Evolutionary conservation across 2,113 vertebrate species (phyloP).

Genomic region (Apteryx mantelli): DNA sequence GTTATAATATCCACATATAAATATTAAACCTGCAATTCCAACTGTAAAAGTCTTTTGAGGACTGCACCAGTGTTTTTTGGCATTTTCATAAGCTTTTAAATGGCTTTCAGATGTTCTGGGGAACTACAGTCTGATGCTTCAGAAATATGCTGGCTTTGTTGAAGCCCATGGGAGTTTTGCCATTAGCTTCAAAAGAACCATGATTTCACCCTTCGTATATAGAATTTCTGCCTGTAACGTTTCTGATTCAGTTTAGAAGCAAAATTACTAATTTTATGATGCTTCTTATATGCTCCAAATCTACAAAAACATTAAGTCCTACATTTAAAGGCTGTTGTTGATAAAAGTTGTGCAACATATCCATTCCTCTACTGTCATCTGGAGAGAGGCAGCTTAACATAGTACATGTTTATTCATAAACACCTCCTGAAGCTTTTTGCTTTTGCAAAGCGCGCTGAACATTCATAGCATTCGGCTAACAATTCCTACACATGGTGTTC

Average conservation of each 20-base stretch:
- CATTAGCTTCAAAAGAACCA: background rate
- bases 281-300: background rate
- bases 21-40: background rate
- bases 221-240: background rate
- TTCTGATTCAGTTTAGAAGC: background rate
- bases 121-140: background rate
- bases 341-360: background rate
- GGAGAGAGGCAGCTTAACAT: background rate
- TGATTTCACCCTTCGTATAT: background rate
- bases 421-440: background rate
- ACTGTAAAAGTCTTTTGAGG: background rate
- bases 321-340: background rate
- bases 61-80: background rate
- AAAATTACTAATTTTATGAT: background rate
- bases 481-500: background rate
- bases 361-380: background rate
- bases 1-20: background rate
- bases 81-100: slow-evolving; percentile 8
- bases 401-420: slow-evolving; percentile 8
- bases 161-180: background rate
- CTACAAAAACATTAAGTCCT: background rate
- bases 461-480: slow-evolving; percentile 17
- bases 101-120: background rate
- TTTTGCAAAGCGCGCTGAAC: background rate
- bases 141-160: background rate